Percentiles rank a stretch among this genome's conserved stretches.
phyloP scores from a whole-genome alignment of 2,888 invertebrate genomes.

The Aspidiotus destructor region DNA sequence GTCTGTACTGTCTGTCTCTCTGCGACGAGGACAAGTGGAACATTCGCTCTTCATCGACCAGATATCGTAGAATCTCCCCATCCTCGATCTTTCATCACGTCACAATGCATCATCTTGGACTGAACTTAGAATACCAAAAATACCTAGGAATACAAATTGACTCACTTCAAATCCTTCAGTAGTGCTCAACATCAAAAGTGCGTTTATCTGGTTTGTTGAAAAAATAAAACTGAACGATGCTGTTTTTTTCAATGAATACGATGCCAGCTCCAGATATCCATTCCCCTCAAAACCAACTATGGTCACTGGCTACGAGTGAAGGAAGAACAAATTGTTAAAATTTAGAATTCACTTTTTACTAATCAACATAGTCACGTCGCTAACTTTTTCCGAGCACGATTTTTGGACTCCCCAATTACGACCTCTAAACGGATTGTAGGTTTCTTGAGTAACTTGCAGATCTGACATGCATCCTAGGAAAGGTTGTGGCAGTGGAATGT shows the following conservation, averaged over 20 bases:
- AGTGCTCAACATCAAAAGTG: slow-evolving; percentile 60
- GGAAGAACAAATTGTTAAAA: no score
- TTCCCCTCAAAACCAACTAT: slow-evolving; percentile 68
- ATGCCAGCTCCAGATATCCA: slow-evolving; percentile 66
- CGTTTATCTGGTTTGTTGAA: slow-evolving; percentile 56
- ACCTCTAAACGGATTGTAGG: slow-evolving; percentile 63
- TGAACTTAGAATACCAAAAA: no score
- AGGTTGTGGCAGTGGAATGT: slow-evolving; percentile 40
- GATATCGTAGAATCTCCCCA: no score
- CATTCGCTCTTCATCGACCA: no score
- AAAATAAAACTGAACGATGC: slow-evolving; percentile 68
- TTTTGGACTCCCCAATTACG: slow-evolving; percentile 62
- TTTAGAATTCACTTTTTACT: no score
- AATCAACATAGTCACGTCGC: neutral
- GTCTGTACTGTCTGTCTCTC: no score
- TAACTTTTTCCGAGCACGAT: slow-evolving; percentile 60
- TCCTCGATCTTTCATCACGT: no score
- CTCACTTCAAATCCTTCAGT: slow-evolving; percentile 43
- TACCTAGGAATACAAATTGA: neutral
- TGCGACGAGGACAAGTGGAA: no score
- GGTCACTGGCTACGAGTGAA: slow-evolving; percentile 47
- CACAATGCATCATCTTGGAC: no score
- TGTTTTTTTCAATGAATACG: slow-evolving; percentile 57
- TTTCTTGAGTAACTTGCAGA: slow-evolving; percentile 59
- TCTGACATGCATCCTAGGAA: slow-evolving; percentile 78